phyloP scores from a whole-genome alignment of 2,888 invertebrate genomes.

The Orthosia gothica region DNA sequence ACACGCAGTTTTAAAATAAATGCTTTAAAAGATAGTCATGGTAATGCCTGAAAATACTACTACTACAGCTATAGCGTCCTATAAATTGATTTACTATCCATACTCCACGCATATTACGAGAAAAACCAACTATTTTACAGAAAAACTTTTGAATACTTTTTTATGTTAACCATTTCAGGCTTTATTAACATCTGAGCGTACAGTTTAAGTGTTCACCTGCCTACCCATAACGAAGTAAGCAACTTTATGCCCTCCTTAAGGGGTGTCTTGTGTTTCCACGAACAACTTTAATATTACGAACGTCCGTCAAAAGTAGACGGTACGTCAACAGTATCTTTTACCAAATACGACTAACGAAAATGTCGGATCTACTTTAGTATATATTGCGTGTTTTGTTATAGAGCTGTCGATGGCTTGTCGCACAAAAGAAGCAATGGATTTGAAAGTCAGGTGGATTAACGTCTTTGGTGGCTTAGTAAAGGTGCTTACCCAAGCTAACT shows the following conservation, averaged over 20 bases:
- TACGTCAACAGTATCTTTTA: slow-evolving; percentile 46
- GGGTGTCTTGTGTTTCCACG: slow-evolving; percentile 47
- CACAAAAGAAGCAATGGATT: slow-evolving; percentile 23
- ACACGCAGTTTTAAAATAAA: not conserved
- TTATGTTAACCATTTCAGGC: slow-evolving; percentile 19
- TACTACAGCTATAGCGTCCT: no score
- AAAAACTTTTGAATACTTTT: slow-evolving; percentile 17
- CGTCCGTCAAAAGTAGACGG: slow-evolving; percentile 58
- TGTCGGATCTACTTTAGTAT: not conserved
- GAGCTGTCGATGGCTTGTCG: not conserved
- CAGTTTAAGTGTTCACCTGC: slow-evolving; percentile 46
- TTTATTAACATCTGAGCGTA: slow-evolving; percentile 34
- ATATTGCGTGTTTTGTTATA: slow-evolving; percentile 10
- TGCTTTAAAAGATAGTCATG: no score
- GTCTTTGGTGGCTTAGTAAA: slow-evolving; percentile 8
- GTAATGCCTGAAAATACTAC: no score
- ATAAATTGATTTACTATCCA: not conserved
- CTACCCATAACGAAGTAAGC: slow-evolving; percentile 42
- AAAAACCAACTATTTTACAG: slow-evolving; percentile 8
- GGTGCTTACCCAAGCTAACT: slow-evolving; percentile 51
- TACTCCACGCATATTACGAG: not conserved
- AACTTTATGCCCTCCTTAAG: slow-evolving; percentile 55
- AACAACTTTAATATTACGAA: slow-evolving; percentile 63
- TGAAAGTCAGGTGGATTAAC: not conserved
- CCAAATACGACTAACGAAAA: slow-evolving; percentile 20